Evolutionary conservation across 2,113 vertebrate species (phyloP).

Genomic region (Xiphias gladius): DNA sequence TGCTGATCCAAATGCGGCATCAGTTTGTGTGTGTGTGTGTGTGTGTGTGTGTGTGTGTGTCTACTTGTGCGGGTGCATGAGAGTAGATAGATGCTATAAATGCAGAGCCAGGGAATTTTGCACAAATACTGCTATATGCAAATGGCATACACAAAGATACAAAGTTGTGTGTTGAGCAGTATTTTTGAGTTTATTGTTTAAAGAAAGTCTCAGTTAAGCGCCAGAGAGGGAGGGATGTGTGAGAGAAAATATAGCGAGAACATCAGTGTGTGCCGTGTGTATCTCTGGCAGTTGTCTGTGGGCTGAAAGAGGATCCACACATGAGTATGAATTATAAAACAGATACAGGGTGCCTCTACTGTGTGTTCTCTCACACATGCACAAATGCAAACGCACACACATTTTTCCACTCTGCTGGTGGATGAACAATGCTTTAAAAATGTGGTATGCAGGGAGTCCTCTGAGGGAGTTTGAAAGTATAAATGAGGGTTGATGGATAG

Average conservation of each 20-base stretch:
- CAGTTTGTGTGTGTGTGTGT: conserved; percentile 22
- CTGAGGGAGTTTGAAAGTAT: conserved; percentile 10
- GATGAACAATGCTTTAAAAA: conserved; percentile 66
- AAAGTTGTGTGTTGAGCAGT: neutral
- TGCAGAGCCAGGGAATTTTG: conserved; percentile 5
- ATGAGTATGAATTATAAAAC: conserved; percentile 80
- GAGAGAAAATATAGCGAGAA: conserved; percentile 19
- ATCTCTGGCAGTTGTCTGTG: conserved; percentile 72
- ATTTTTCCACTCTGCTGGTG: conserved; percentile 48
- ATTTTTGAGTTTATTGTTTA: conserved; percentile 16
- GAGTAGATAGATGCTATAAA: conserved; percentile 15
- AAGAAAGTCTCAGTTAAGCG: conserved; percentile 26
- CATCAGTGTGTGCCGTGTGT: conserved; percentile 54
- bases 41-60: neutral
- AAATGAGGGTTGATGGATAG: conserved; percentile 67
- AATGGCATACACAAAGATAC: neutral
- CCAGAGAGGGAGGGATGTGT: neutral
- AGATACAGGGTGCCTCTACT: conserved; percentile 52
- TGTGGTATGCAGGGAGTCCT: conserved; percentile 27
- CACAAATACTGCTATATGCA: neutral
- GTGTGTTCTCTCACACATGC: conserved; percentile 31
- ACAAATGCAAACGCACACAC: conserved; percentile 35
- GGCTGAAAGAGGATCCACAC: conserved; percentile 78
- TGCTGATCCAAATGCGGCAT: conserved; percentile 9
- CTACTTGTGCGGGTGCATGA: conserved; percentile 5